phyloP scores from a whole-genome alignment of 2,113 vertebrate species.

The Indri indri region DNA sequence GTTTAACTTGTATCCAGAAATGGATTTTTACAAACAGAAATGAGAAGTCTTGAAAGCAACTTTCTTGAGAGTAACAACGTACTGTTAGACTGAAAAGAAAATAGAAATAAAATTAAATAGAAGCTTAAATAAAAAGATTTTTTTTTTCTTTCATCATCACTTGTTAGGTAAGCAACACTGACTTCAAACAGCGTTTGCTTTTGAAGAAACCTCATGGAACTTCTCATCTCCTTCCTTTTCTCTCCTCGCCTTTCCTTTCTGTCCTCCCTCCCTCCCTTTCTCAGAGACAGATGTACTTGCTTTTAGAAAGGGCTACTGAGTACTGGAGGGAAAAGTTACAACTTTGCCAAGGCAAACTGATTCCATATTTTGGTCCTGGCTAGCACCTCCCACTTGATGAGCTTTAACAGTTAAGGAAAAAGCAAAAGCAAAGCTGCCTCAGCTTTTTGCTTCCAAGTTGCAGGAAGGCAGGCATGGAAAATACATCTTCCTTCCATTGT shows the following conservation, averaged over 20 bases:
- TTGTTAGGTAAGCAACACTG: not conserved
- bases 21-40: not conserved
- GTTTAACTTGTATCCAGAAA: not conserved
- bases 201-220: not conserved
- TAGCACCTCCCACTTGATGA: not conserved
- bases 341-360: not conserved
- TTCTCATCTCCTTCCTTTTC: not conserved
- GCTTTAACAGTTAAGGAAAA: not conserved
- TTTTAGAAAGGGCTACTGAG: not conserved
- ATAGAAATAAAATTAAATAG: not conserved
- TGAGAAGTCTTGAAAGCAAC: not conserved
- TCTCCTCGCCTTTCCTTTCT: not conserved
- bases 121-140: not conserved
- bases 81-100: not conserved
- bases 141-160: not conserved
- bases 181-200: not conserved
- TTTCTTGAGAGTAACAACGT: not conserved
- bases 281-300: not conserved
- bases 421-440: not conserved
- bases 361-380: not conserved
- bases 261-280: too few species aligned
- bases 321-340: not conserved
- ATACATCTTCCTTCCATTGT: accelerated
- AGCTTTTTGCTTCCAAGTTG: not conserved
- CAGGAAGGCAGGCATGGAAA: not conserved